phyloP scores from a whole-genome alignment of 2,797 vertebrate species.

The Clarias laeviceps region DNA sequence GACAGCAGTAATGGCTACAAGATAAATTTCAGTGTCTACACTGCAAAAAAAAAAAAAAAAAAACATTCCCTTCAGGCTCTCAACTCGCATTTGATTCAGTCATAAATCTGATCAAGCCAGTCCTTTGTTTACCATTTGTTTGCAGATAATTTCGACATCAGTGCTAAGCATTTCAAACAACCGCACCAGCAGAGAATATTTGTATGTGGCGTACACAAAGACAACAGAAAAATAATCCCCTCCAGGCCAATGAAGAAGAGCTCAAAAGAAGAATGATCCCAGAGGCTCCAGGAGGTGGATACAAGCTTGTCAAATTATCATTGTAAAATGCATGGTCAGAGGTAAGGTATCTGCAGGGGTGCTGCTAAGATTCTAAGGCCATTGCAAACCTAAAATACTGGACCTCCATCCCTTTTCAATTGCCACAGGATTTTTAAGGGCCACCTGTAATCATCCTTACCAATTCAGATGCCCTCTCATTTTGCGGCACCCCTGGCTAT shows the following conservation, averaged over 20 bases:
- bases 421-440: too few species aligned
- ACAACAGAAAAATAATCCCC: not conserved
- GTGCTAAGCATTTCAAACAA: not conserved
- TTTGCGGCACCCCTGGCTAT: too few species aligned
- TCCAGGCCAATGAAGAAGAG: not conserved
- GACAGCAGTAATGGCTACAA: not conserved
- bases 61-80: not conserved
- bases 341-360: not conserved
- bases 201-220: not conserved
- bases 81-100: not conserved
- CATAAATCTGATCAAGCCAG: not conserved
- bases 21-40: not conserved
- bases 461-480: too few species aligned
- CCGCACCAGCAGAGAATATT: not conserved
- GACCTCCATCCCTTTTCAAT: too few species aligned
- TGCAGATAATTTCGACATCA: not conserved
- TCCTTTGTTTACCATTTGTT: slow-evolving; percentile 5
- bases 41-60: not conserved
- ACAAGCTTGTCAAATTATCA: too few species aligned
- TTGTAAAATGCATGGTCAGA: not conserved
- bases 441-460: too few species aligned
- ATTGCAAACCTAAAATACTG: too few species aligned
- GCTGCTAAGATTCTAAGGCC: too few species aligned
- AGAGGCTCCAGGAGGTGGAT: not conserved
- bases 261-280: not conserved